Conservation (phyloP, 2,113 vertebrate genomes). For the Emberiza fucata region DNA sequence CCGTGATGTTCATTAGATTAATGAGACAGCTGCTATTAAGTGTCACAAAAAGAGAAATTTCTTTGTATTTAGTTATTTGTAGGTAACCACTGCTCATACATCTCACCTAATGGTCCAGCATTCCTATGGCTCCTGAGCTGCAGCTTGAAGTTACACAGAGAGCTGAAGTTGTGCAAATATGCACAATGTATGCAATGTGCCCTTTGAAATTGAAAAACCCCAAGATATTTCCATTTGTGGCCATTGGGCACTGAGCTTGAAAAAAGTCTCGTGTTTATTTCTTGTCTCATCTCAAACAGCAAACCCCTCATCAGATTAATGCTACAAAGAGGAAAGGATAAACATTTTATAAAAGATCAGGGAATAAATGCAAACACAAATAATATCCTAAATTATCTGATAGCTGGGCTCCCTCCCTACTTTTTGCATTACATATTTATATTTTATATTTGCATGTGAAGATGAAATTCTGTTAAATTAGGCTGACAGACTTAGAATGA, state of each 20-base stretch:
- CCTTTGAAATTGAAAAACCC: background rate
- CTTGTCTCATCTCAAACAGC: background rate
- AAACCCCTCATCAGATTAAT: background rate
- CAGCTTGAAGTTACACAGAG: background rate
- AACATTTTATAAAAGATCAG: background rate
- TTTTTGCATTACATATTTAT: background rate
- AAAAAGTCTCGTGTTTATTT: background rate
- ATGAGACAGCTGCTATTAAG: background rate
- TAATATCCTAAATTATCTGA: background rate
- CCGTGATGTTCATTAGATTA: background rate
- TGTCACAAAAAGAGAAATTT: background rate
- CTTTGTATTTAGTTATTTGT: background rate
- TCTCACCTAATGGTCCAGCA: background rate
- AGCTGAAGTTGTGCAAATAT: background rate
- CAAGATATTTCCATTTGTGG: background rate
- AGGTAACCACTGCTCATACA: background rate
- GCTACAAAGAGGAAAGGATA: background rate
- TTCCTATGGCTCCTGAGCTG: background rate
- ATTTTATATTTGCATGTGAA: background rate
- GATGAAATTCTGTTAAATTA: background rate
- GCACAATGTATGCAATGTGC: background rate
- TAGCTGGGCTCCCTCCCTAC: background rate
- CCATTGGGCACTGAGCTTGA: background rate
- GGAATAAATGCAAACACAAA: background rate
- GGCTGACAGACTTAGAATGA: background rate